Evolutionary conservation across 2,888 invertebrate species (phyloP).

Genomic region (Heliconius sara): DNA sequence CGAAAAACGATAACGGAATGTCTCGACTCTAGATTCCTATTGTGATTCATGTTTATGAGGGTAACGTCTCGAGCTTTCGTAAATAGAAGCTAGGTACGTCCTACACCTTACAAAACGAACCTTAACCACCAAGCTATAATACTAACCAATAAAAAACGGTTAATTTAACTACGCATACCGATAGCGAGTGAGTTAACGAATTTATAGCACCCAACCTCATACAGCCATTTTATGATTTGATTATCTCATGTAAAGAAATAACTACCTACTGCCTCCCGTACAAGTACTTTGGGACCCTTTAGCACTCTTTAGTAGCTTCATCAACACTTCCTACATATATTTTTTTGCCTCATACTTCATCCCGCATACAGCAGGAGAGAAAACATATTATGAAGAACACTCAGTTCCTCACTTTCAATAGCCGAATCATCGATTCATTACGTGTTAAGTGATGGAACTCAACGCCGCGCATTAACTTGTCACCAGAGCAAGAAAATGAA

Average conservation of each 20-base stretch:
- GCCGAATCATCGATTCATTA: not conserved
- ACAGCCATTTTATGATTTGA: conserved; percentile 21
- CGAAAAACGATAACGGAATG: too few relatives aligned
- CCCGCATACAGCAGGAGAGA: not conserved
- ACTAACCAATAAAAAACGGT: not conserved
- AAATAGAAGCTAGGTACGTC: not conserved
- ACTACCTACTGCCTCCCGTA: not conserved
- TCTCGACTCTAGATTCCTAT: too few relatives aligned
- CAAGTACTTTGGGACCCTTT: not conserved
- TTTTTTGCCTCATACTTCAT: not conserved
- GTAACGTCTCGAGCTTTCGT: not conserved
- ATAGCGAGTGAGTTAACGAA: conserved; percentile 10
- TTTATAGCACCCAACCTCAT: conserved; percentile 10
- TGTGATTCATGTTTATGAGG: not conserved
- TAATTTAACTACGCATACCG: not conserved
- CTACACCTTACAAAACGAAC: not conserved
- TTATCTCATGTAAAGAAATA: conserved; percentile 13
- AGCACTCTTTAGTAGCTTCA: not conserved
- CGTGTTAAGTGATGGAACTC: not conserved
- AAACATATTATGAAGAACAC: not conserved
- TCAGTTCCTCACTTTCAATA: too few relatives aligned
- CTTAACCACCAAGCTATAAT: not conserved
- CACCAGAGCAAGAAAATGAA: not conserved
- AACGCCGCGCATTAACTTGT: not conserved
- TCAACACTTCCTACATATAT: not conserved